Evolutionary conservation across 37 sponge, comb jelly and placozoan genomes (phyloP), one percentile per base, ranked within the genome.

Genomic region (Axinella damicornis): DNA sequence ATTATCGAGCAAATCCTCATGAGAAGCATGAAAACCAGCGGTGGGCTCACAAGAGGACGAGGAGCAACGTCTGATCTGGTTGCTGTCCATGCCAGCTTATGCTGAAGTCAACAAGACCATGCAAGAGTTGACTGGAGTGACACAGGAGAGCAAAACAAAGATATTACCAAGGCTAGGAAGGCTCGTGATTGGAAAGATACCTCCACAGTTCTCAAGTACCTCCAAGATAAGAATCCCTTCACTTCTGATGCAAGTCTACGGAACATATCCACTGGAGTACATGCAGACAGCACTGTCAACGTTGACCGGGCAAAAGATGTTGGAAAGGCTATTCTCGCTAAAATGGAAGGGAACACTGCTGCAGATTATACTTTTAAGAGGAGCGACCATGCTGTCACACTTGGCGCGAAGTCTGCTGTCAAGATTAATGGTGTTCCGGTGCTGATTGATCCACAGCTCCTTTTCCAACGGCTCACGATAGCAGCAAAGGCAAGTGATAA

Each of bases 151-250:
- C 73, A 87, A 54, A 78, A 87, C 60, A 70, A 79, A 64, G 87
- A 87, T 36, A 87, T 86, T 59, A 65, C 79, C 52, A 46, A 12
- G 68, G 75, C 87, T 38, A 79, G 80, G 71, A 74, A 87, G 71
- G 65, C 80, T 21, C 73, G 66, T 70, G 65, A 87, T 80, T 79
- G 71, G 72, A 87, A 79, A 71, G 87, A 87, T 52, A 85, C 86
- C 77, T 37, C 69, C 37, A 65, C 77, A 85, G 77, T 56, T 53
- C 65, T 59, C 61, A 83, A 25, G 75, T 36, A 57, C 73, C 65
- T 71, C 27, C 73, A 21, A 52, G 41, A 35, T 73, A 64, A 38
- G 69, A 52, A 31, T 46, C 72, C 34, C 33, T 74, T 84, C 77
- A 85, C 77, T 56, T 53, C 65, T 59, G 73, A 83, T 54, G 75